Percentiles rank a stretch among this genome's conserved stretches.
Evolutionary conservation across 2,888 invertebrate species (phyloP).

Genomic region (Steromphala cineraria): DNA sequence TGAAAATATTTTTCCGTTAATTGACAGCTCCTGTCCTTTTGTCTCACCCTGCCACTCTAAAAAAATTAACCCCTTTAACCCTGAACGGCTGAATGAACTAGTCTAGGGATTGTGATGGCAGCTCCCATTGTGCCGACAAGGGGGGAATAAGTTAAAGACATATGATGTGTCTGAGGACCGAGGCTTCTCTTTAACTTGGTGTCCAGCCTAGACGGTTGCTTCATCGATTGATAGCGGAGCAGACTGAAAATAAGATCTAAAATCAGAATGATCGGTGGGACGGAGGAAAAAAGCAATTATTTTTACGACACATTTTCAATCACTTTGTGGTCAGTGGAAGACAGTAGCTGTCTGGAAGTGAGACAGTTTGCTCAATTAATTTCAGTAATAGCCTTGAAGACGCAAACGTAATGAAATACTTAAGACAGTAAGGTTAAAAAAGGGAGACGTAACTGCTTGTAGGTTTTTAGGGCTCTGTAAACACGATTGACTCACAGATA

Average conservation of each 20-base stretch:
- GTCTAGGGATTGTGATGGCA: neutral
- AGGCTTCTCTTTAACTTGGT: slow-evolving; percentile 6
- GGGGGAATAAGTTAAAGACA: neutral
- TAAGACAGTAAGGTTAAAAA: slow-evolving; percentile 15
- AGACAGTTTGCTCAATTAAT: slow-evolving; percentile 16
- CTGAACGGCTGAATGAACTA: neutral
- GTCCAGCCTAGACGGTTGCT: neutral
- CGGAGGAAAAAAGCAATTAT: slow-evolving; percentile 18
- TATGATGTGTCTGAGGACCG: neutral
- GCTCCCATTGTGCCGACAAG: neutral
- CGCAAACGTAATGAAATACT: slow-evolving; percentile 16
- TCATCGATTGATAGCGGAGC: slow-evolving; percentile 1
- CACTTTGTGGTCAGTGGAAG: slow-evolving; percentile 13
- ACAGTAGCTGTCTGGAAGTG: slow-evolving; percentile 7
- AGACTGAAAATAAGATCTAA: slow-evolving; percentile 19
- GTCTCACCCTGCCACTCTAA: neutral
- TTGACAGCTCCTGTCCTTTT: neutral
- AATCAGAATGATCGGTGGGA: slow-evolving; percentile 17
- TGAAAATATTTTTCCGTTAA: neutral
- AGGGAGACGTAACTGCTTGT: neutral
- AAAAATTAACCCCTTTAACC: neutral
- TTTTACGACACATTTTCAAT: slow-evolving; percentile 18
- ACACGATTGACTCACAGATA: neutral
- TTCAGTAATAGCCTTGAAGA: slow-evolving; percentile 19
- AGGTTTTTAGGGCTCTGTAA: neutral